Evolutionary conservation across 2,888 invertebrate genomes (phyloP), one percentile per base, ranked within the genome.

Genomic region (Drosophila maculinotata): DNA sequence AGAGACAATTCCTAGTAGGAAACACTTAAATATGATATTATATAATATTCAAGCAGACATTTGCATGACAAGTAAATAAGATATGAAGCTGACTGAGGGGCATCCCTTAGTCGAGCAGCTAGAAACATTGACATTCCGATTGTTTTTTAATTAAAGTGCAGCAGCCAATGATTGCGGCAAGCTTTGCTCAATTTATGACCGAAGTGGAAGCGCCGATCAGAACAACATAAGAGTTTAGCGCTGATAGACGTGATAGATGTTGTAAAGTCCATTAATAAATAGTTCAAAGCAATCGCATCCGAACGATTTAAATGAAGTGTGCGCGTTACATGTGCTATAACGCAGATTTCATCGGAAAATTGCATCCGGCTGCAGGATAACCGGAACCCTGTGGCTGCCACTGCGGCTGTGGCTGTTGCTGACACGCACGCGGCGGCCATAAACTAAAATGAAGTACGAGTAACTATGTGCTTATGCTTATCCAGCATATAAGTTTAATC

Each of bases 111-210:
- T 28, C 25, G 15, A 30, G 15, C 72, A 38, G 5, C 7, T n/a
- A 6, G 15, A 1, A 1, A 2, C 2, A 4, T 1, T 12, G 2
- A 1, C 4, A 12, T 12, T n/a, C 6, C 12, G 44, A 81, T 69
- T 65, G 66, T 49, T 42, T 63, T 65, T 70, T 77, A 86, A 83
- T 83, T 87, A 64, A 83, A 75, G 71, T 71, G 75, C 68, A 73
- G 62, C 59, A 63, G 74, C 39, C 81, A 68, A 60, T 76, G 36
- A 79, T 42, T 78, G 80, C 88, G 88, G 83, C 81, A 44, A 51
- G 68, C 88, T 88, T 88, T 83, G 68, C 72, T 86, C 83, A 83
- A 83, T 83, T 83, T 69, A 71, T 48, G 31, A 20, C 2, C 31
- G 36, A 33, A 26, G 38, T 17, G 33, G 1, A 45, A 48, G 10